Evolutionary conservation across 2,888 invertebrate genomes (phyloP), one percentile per base, ranked within the genome.

Genomic region (Brachyopa scutellaris): DNA sequence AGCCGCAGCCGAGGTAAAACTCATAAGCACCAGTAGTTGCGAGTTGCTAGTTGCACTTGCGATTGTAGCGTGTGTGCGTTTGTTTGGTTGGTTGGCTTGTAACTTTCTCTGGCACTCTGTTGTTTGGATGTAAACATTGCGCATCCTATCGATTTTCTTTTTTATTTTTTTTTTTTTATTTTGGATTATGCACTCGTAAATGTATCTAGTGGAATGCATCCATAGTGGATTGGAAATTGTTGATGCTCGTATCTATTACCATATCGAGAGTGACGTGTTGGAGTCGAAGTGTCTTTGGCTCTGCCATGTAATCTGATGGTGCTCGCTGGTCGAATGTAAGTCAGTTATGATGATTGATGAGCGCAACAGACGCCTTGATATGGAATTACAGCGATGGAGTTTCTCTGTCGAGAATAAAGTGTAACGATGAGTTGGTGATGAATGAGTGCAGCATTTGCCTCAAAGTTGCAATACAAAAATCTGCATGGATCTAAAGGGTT

Each of bases 81-180:
- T 33, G 51, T 59, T 51, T 72, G 72, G 26, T 49, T 61, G 55
- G 53, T 29, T 70, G 47, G 31, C 29, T 51, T 21, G 53, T 62
- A 70, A 77, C 77, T 77, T 77, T 77, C 77, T 62, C 77, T 57
- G 36, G 33, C 31, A 69, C 13, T 29, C 61, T 31, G 40, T 45
- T 36, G n/a, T 51, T 53, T 21, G 29, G 15, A 15, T 53, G 66
- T 59, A 66, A 53, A 45, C 38, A 73, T 31, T 73, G 36, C 40
- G 45, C 31, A 29, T 45, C 33, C 23, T 73, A 26, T 67, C 38
- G 53, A 67, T 66, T 74, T 79, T 79, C 73, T 55, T 79, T 73
- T n/a, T n/a, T n/a, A n/a, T n/a, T n/a, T n/a, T n/a, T n/a, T n/a
- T n/a, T n/a, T n/a, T n/a, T n/a, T n/a, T n/a, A n/a, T 73, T 67